A percentile compares a stretch with the other conserved stretches of the same genome.
Conservation (phyloP, 2,797 vertebrate genomes). For the Spinus pinus region DNA sequence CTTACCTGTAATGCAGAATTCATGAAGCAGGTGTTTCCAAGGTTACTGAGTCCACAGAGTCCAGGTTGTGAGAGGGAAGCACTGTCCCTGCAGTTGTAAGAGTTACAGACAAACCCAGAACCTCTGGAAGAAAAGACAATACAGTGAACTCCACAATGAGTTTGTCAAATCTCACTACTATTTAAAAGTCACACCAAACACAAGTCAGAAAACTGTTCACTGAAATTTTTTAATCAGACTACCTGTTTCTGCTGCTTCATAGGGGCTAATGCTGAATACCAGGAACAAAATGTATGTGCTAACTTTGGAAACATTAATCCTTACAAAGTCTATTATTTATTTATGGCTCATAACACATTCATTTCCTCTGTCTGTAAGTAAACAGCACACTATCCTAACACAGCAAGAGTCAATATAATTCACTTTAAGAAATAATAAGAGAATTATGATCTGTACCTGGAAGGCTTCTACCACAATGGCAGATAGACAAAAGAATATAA, state of each 20-base stretch:
- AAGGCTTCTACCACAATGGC: not conserved
- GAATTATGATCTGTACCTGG: not conserved
- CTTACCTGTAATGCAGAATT: slow-evolving; percentile 95
- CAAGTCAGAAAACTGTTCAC: not conserved
- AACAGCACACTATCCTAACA: not conserved
- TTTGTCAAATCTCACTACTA: rapidly evolving
- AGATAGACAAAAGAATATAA: not conserved
- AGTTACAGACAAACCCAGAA: slow-evolving; percentile 87
- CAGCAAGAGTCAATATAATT: not conserved
- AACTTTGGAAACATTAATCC: not conserved
- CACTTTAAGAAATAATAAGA: not conserved
- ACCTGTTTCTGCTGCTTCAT: not conserved
- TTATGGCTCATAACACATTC: not conserved
- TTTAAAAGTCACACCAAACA: not conserved
- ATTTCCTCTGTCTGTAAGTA: not conserved
- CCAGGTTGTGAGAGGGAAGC: slow-evolving; percentile 87
- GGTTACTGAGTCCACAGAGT: slow-evolving; percentile 95
- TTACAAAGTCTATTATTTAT: not conserved
- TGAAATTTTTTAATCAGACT: not conserved
- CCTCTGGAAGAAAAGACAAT: slow-evolving; percentile 77
- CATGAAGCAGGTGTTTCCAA: slow-evolving; percentile 99
- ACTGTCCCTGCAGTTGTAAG: slow-evolving; percentile 89
- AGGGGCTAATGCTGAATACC: not conserved
- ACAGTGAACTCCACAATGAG: not conserved
- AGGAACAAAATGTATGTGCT: rapidly evolving